Conservation (phyloP, 2,113 vertebrate species). For the Platycercus adscitus region DNA sequence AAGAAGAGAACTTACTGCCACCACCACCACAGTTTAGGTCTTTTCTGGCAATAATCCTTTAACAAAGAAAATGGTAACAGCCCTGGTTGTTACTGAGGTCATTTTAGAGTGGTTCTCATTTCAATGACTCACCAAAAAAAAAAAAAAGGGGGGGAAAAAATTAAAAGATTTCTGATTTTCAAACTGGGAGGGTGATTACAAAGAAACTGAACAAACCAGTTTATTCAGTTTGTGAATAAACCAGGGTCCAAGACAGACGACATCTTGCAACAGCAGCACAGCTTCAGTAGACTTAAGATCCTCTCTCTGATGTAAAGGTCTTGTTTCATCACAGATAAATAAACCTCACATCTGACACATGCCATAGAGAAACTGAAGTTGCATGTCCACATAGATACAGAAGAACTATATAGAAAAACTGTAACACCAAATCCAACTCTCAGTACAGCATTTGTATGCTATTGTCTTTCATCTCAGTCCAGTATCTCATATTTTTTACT, state of each 20-base stretch:
- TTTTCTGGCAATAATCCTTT: background rate
- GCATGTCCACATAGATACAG: background rate
- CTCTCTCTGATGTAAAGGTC: background rate
- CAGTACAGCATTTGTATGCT: background rate
- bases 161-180: background rate
- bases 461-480: background rate
- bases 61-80: background rate
- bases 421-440: background rate
- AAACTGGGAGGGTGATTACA: background rate
- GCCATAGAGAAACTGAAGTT: background rate
- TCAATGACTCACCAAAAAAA: background rate
- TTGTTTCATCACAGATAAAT: background rate
- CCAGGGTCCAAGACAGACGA: background rate
- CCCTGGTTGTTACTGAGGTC: background rate
- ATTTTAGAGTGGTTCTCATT: background rate
- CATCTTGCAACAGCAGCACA: background rate
- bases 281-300: background rate
- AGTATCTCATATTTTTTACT: background rate
- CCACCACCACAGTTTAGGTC: fast-evolving
- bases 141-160: background rate
- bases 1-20: background rate
- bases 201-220: background rate
- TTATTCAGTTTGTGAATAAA: background rate
- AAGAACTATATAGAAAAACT: background rate
- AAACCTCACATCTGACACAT: background rate